Conservation (phyloP, 2,113 vertebrate genomes). For the Megalops atlanticus region DNA sequence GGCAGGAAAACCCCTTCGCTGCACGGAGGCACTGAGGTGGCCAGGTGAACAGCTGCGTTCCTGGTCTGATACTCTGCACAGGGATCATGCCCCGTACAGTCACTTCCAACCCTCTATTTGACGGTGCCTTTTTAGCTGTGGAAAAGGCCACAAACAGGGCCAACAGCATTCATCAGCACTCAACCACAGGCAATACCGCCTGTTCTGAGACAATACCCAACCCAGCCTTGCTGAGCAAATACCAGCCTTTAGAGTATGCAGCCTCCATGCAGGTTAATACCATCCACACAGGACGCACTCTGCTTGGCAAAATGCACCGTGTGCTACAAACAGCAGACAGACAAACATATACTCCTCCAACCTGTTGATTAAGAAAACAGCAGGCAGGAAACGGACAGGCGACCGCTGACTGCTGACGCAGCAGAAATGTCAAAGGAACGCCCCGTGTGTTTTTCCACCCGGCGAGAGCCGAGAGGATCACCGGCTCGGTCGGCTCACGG, state of each 20-base stretch:
- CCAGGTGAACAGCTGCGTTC: neutral
- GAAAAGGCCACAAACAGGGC: too few relatives aligned
- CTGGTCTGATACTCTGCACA: neutral
- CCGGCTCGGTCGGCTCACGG: too few relatives aligned
- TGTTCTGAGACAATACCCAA: neutral
- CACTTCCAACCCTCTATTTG: neutral
- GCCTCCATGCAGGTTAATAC: too few relatives aligned
- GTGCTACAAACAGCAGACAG: neutral
- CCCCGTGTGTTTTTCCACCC: neutral
- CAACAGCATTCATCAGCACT: neutral
- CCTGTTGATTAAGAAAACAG: conserved; percentile 7
- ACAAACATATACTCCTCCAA: neutral
- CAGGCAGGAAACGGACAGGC: conserved; percentile 26
- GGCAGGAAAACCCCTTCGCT: neutral
- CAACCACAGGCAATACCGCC: neutral
- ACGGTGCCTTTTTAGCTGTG: too few relatives aligned
- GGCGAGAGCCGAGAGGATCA: neutral
- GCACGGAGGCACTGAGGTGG: neutral
- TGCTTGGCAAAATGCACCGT: neutral
- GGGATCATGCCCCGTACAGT: neutral
- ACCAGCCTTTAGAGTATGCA: too few relatives aligned
- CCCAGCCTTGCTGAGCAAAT: neutral
- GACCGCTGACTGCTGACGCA: conserved; percentile 17
- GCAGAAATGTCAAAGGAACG: conserved; percentile 25
- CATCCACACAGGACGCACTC: neutral